phyloP scores from a whole-genome alignment of 2,797 vertebrate genomes.

The Melanotaenia maccullochi region DNA sequence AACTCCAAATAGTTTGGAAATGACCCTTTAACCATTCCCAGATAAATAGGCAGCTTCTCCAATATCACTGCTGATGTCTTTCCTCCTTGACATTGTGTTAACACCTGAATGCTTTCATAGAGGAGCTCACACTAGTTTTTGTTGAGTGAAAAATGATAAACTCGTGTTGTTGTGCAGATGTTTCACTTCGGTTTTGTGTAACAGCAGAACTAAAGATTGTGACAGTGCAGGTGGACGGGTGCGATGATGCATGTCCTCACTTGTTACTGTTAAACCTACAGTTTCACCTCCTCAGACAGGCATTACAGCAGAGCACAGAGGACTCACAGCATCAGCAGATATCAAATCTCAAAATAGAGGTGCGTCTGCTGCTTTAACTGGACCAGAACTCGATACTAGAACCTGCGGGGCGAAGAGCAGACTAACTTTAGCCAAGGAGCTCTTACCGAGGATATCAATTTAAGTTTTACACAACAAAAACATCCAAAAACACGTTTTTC shows the following conservation, averaged over 20 bases:
- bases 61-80: no score
- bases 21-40: no score
- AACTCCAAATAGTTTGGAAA: no score
- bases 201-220: slow-evolving; percentile 49
- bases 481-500: slow-evolving; percentile 2
- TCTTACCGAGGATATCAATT: background rate
- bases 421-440: background rate
- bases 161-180: slow-evolving; percentile 55
- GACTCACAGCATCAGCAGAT: slow-evolving; percentile 55
- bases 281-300: slow-evolving; percentile 5
- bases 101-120: no score
- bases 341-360: slow-evolving; percentile 54
- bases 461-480: slow-evolving; percentile 27
- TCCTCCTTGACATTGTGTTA: no score
- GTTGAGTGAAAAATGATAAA: no score
- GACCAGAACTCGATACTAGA: slow-evolving; percentile 38
- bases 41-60: no score
- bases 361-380: slow-evolving; percentile 42
- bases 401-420: slow-evolving; percentile 19
- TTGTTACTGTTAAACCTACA: slow-evolving; percentile 28
- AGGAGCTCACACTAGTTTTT: no score
- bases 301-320: slow-evolving; percentile 3
- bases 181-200: slow-evolving; percentile 21
- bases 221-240: slow-evolving; percentile 40
- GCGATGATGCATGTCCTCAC: slow-evolving; percentile 32